Evolutionary conservation across 1,140 invertebrate species (phyloP).

Genomic region (Paralvinella palmiformis): DNA sequence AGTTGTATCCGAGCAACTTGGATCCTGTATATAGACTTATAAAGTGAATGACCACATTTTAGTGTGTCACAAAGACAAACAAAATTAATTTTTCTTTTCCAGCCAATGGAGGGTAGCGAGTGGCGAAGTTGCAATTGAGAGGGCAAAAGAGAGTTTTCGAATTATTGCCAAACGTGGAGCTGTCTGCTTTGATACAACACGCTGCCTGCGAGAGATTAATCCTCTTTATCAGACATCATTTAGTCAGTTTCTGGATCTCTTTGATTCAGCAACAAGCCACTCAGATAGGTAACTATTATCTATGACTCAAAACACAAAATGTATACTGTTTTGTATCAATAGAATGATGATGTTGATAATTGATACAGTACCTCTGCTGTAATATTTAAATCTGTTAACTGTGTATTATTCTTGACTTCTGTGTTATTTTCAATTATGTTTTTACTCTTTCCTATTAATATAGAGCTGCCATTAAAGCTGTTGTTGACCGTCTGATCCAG

Average conservation of each 20-base stretch:
- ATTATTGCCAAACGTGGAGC: constrained; percentile 42
- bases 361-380: no score
- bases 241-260: constrained; percentile 37
- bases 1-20: background rate
- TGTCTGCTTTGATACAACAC: constrained; percentile 45
- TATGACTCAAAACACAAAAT: no score
- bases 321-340: no score
- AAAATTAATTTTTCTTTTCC: background rate
- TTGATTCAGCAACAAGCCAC: constrained; percentile 41
- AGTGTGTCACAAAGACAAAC: background rate
- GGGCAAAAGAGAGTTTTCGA: constrained; percentile 40
- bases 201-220: constrained; percentile 45
- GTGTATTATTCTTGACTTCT: no score
- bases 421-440: no score
- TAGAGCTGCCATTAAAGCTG: constrained; percentile 39
- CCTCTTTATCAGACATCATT: constrained; percentile 44
- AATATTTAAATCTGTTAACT: no score
- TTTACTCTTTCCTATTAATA: no score
- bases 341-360: no score
- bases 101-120: constrained; percentile 1
- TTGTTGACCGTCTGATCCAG: constrained; percentile 41
- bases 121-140: constrained; percentile 31
- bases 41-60: background rate
- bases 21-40: background rate
- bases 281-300: constrained; percentile 49